A percentile compares a stretch with the other conserved stretches of the same genome.
Conservation (phyloP, 1,140 invertebrate genomes). For the Drosophila parvula region DNA sequence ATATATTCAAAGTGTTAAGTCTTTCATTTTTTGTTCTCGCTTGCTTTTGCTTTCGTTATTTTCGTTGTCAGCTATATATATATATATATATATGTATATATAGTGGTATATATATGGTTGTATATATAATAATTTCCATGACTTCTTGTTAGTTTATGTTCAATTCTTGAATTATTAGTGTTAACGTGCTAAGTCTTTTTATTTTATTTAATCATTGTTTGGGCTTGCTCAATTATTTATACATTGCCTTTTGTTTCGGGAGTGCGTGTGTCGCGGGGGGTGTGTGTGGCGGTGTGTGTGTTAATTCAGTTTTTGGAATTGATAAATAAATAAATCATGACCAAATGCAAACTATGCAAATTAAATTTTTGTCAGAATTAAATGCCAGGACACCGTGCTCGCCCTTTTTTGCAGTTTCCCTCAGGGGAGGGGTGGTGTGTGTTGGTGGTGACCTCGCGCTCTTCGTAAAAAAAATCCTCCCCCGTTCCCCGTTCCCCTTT, state of each 20-base stretch:
- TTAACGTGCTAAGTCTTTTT: conserved; percentile 81
- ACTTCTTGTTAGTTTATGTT: conserved; percentile 51
- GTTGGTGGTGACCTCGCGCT: not conserved
- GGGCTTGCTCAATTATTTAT: conserved; percentile 60
- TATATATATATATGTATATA: conserved; percentile 18
- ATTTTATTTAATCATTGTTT: conserved; percentile 55
- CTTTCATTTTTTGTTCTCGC: conserved; percentile 80
- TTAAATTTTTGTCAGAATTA: conserved; percentile 52
- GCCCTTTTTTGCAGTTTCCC: conserved; percentile 17
- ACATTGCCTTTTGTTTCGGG: conserved; percentile 45
- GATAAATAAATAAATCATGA: conserved; percentile 48
- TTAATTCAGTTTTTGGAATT: conserved; percentile 15
- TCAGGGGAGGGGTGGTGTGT: not conserved
- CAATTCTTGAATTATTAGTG: conserved; percentile 64
- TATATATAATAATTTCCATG: conserved; percentile 31
- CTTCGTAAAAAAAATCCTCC: not conserved
- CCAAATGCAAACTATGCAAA: conserved; percentile 47
- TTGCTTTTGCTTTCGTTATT: conserved; percentile 37
- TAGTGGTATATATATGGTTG: conserved; percentile 19
- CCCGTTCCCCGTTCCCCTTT: not conserved
- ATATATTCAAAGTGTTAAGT: conserved; percentile 80
- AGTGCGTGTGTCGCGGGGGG: conserved; percentile 2
- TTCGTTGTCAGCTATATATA: conserved; percentile 55
- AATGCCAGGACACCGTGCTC: conserved; percentile 31
- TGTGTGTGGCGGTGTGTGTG: conserved; percentile 19